A percentile compares a stretch with the other conserved stretches of the same genome.
phyloP scores from a whole-genome alignment of 1,140 invertebrate species.

The Grapholita molesta region DNA sequence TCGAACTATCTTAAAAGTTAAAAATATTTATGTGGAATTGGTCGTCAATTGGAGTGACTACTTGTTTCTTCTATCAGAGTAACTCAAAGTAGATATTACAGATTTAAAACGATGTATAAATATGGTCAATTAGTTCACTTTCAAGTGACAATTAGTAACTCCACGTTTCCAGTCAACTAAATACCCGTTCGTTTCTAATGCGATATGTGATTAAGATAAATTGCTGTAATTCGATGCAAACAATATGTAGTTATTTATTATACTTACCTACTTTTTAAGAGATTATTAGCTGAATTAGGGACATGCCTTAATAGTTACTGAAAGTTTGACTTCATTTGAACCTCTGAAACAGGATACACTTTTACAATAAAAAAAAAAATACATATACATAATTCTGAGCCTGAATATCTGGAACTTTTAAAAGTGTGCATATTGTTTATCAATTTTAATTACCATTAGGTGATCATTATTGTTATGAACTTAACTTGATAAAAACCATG shows the following conservation, averaged over 20 bases:
- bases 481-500: too few relatives aligned
- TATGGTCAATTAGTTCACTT: not conserved
- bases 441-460: too few relatives aligned
- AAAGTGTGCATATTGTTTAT: too few relatives aligned
- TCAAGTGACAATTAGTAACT: not conserved
- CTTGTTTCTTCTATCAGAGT: not conserved
- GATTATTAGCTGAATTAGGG: too few relatives aligned
- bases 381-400: too few relatives aligned
- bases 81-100: constrained; percentile 2
- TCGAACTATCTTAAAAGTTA: constrained; percentile 6
- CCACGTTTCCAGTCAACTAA: not conserved
- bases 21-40: not conserved
- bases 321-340: too few relatives aligned
- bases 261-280: constrained; percentile 18
- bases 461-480: too few relatives aligned
- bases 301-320: too few relatives aligned
- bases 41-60: not conserved
- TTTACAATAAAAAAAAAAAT: too few relatives aligned
- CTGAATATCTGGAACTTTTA: too few relatives aligned
- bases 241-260: not conserved
- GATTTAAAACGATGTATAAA: not conserved
- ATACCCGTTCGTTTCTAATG: not conserved
- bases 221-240: not conserved
- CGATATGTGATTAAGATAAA: constrained; percentile 1
- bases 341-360: too few relatives aligned